Conservation (phyloP, 2,113 vertebrate species). For the Neogobius melanostomus region DNA sequence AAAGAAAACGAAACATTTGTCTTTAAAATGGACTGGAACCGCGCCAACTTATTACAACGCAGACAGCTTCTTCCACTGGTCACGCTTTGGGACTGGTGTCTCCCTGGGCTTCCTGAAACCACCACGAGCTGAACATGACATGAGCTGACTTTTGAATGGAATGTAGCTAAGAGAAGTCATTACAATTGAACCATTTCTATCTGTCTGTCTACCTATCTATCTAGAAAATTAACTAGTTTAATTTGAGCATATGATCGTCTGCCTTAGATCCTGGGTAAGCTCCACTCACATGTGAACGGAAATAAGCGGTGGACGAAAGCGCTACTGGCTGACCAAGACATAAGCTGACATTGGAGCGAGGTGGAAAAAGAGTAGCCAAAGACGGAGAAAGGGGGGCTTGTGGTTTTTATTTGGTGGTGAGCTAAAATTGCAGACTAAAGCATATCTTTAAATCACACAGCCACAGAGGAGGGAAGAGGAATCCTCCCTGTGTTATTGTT, state of each 20-base stretch:
- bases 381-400: conserved; percentile 36
- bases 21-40: conserved; percentile 36
- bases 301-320: conserved; percentile 10
- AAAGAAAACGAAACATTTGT: conserved; percentile 15
- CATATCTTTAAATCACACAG: conserved; percentile 56
- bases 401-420: conserved; percentile 53
- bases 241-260: not conserved
- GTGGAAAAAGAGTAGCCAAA: conserved; percentile 58
- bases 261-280: not conserved
- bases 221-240: too few relatives aligned
- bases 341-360: conserved; percentile 42
- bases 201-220: too few relatives aligned
- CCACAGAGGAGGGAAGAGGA: conserved; percentile 64
- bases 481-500: conserved; percentile 69
- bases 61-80: not conserved
- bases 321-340: conserved; percentile 21
- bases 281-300: not conserved
- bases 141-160: conserved; percentile 41
- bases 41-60: conserved; percentile 3
- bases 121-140: conserved; percentile 22
- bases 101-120: conserved; percentile 17
- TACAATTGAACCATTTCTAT: too few relatives aligned
- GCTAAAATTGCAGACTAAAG: conserved; percentile 60
- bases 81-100: conserved; percentile 36
- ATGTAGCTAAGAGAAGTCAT: conserved; percentile 55